phyloP scores from a whole-genome alignment of 2,113 vertebrate genomes.

The Choloepus hoffmanni region DNA sequence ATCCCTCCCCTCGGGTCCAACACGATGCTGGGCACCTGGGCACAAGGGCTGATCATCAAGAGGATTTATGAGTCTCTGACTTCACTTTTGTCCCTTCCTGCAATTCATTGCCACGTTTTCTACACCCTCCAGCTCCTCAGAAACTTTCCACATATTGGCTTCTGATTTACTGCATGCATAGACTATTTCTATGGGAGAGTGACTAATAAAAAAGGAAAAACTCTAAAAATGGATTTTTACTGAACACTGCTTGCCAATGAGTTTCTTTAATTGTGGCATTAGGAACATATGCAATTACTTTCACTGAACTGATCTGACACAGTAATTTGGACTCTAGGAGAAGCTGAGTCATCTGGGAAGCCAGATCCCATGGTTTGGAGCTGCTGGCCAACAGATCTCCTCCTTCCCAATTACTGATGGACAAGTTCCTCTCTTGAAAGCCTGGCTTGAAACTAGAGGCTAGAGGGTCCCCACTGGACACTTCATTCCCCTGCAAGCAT shows the following conservation, averaged over 20 bases:
- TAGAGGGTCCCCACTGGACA: fast-evolving
- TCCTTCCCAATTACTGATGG: not conserved
- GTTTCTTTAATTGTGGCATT: constrained; percentile 80
- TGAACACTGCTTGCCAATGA: constrained; percentile 74
- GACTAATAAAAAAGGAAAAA: constrained; percentile 78
- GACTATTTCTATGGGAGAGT: constrained; percentile 72
- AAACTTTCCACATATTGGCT: constrained; percentile 68
- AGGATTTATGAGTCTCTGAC: not conserved
- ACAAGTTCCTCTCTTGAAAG: not conserved
- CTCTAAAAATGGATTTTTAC: constrained; percentile 81
- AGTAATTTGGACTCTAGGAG: constrained; percentile 67
- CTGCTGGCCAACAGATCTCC: not conserved
- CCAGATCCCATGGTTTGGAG: not conserved
- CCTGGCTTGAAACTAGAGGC: not conserved
- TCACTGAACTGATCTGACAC: constrained; percentile 26
- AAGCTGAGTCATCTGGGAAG: constrained; percentile 32
- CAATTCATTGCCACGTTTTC: constrained; percentile 50
- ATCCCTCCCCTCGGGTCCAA: not conserved
- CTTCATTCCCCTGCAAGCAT: fast-evolving
- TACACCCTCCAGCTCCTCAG: not conserved
- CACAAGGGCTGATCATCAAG: not conserved
- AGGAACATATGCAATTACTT: constrained; percentile 74
- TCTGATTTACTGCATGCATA: constrained; percentile 76
- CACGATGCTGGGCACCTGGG: not conserved
- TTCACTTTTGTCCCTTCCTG: not conserved